Evolutionary conservation across 2,797 vertebrate species (phyloP).

Genomic region (Petrocephalus sullivani): DNA sequence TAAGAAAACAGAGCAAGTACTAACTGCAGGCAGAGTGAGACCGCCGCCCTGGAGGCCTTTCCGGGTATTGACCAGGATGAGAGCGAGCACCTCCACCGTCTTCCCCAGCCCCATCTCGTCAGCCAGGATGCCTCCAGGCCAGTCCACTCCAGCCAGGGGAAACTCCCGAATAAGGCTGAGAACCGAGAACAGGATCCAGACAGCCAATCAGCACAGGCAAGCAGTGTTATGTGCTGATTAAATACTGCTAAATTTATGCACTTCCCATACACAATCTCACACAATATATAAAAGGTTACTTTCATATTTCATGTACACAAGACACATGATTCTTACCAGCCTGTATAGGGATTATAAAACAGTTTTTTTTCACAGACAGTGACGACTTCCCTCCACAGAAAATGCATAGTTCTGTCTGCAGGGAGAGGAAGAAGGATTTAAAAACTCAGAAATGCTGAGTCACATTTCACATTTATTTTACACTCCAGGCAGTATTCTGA

Average conservation of each 20-base stretch:
- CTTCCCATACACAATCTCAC: not conserved
- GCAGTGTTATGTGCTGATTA: not conserved
- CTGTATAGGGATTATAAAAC: conserved; percentile 92
- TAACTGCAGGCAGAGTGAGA: conserved; percentile 82
- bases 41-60: conserved; percentile 72
- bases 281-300: not conserved
- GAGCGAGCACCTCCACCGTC: conserved; percentile 92
- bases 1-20: conserved; percentile 26
- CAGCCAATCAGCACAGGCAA: not conserved
- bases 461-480: not conserved
- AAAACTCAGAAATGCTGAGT: conserved; percentile 24
- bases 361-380: conserved; percentile 82
- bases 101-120: conserved; percentile 99
- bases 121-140: conserved; percentile 94
- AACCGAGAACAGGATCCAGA: conserved; percentile 19
- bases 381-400: conserved; percentile 86
- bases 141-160: conserved; percentile 77
- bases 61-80: conserved; percentile 83
- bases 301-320: not conserved
- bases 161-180: conserved; percentile 80
- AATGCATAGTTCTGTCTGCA: conserved; percentile 77
- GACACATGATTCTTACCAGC: conserved; percentile 70
- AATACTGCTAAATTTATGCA: not conserved
- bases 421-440: not conserved
- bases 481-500: not conserved